Evolutionary conservation across 2,113 vertebrate species (phyloP), one percentile per base, ranked within the genome.

Genomic region (Zapornia atra): DNA sequence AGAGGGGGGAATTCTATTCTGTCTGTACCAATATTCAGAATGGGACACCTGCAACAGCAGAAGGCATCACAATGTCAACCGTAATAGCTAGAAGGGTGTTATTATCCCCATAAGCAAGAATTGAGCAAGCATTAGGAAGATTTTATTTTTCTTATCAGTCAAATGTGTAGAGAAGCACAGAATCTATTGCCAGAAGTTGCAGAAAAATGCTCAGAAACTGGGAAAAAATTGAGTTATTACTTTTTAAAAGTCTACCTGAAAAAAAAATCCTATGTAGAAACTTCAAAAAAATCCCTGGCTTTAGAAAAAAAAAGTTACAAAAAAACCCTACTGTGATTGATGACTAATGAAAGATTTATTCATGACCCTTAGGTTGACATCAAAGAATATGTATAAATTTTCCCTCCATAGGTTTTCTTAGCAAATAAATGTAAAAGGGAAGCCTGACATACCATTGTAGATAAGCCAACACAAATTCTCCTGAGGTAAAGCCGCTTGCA

Each of bases 391-490:
- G 2, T 26, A 51, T 40, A 48, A 80, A 77, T 12, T 56, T 80
- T 82, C 57, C 51, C 65, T 90, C 79, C 38, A 40, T 61, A 54
- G 71, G 19, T 51, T 53, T 60, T 34, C 53, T 65, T 71, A 91
- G 60, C 72, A 83, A 92, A 94, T 29, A 82, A 92, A 89, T 42
- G 13, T 24, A 92, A 94, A 69, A 15, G 12, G 12, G 40, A 95
- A 86, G 4, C 17, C 42, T 48, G 26, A 69, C 50, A 4, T 98
- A 99, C 99, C 98, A 17, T 98, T 99, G 95, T 98, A 99, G 75
- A 99, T 75, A 33, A 99, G 96, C 98, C 99, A 99, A 94, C 98
- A 99, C 10, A 99, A 98, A 66, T 92, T 94, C 89, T 99, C 98
- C 81, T 98, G 97, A 8, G 98, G 98, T 14, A 99, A 96, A 65